Conservation (phyloP, 2,888 invertebrate genomes). For the Tachina lurida region DNA sequence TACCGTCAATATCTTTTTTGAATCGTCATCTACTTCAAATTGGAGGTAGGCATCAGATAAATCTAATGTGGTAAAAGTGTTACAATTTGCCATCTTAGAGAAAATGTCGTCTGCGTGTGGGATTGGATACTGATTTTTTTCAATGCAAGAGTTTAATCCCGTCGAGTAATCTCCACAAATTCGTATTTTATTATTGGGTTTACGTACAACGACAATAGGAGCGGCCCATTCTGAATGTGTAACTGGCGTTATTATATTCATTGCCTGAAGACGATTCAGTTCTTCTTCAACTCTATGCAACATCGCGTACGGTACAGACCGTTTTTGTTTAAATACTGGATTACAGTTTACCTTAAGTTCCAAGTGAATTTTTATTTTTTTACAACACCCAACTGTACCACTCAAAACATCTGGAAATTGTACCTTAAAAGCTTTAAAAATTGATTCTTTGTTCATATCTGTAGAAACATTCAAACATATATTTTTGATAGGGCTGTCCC, state of each 20-base stretch:
- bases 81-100: constrained; percentile 33
- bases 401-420: too few species aligned
- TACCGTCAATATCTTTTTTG: too few species aligned
- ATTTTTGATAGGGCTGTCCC: constrained; percentile 15
- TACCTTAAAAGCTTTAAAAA: too few species aligned
- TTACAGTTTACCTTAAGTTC: too few species aligned
- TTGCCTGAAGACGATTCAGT: constrained; percentile 21
- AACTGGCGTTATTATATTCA: constrained; percentile 35
- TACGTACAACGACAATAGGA: constrained; percentile 33
- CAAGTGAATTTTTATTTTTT: too few species aligned
- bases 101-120: constrained; percentile 58
- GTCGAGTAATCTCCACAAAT: constrained; percentile 56
- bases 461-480: too few species aligned
- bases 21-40: constrained; percentile 19
- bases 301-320: constrained; percentile 45
- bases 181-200: constrained; percentile 15
- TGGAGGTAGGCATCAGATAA: constrained; percentile 30
- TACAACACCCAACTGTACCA: too few species aligned
- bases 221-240: constrained; percentile 50
- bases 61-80: constrained; percentile 19
- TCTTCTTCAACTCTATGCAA: too few species aligned
- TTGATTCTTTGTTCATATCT: too few species aligned
- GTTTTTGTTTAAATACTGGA: too few species aligned
- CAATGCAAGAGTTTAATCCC: too few species aligned
- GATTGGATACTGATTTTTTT: too few species aligned